Evolutionary conservation across 2,797 vertebrate genomes (phyloP), one percentile per base, ranked within the genome.

Genomic region (Orientallactaga sibirica): DNA sequence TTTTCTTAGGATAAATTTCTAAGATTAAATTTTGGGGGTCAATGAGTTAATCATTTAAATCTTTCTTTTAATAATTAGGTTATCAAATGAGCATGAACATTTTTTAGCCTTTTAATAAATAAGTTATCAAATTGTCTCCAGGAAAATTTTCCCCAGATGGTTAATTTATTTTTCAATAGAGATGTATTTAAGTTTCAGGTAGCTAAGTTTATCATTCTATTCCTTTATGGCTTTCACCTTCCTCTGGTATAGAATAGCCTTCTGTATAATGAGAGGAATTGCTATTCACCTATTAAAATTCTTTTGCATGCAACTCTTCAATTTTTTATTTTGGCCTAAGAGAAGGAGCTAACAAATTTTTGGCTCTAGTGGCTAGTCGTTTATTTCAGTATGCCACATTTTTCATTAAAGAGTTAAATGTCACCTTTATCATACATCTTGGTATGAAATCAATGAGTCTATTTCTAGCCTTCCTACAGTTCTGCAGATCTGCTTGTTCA

Each of bases 1-100:
- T 73, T 86, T 75, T 70, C n/a, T 37, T 68, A 86, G 20, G 25
- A 33, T 67, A 58, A 91, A 86, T 74, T 94, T n/a, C 33, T 88
- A 88, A 76, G 58, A 27, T 24, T 1, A 84, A 74, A 88, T 25
- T 88, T 93, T 71, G 48, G 2, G 2, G 5, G 24, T 91, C 75
- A 61, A n/a, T 43, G 22, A 81, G 29, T 66, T 67, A 48, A 82
- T 22, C 20, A 52, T 27, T 67, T 83, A 55, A 27, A 90, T 82
- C 48, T 48, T 48, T 19, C n/a, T 74, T 33, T 82, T 52, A 66
- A 82, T 41, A 67, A 41, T 10, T 15, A 79, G 37, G 4, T 80
- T 62, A 70, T 41, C n/a, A 86, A 66, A 14, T 52, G 29, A 86
- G 48, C 75, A 70, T 41, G n/a, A 76, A 52, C n/a, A 37, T 41